Conservation (phyloP, 2,113 vertebrate species). For the Dicentrarchus labrax region DNA sequence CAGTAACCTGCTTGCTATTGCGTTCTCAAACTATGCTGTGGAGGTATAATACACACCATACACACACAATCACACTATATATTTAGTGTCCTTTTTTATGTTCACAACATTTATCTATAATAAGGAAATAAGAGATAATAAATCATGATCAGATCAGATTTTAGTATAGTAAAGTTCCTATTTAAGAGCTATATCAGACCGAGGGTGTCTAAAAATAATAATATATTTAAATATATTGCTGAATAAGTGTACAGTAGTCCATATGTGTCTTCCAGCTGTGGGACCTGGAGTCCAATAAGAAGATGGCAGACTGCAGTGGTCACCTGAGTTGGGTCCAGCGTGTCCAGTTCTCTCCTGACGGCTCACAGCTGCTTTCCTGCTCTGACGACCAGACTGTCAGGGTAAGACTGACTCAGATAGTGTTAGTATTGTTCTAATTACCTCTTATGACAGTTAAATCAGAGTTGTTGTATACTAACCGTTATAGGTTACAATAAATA, state of each 20-base stretch:
- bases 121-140: not conserved
- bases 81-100: not conserved
- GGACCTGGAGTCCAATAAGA: conserved; percentile 89
- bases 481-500: no score
- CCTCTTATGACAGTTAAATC: conserved; percentile 10
- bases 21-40: conserved; percentile 93
- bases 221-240: not conserved
- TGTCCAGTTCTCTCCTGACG: conserved; percentile 92
- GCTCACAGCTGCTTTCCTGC: conserved; percentile 92
- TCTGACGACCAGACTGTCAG: conserved; percentile 97
- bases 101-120: not conserved
- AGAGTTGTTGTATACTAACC: no score
- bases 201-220: not conserved
- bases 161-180: no score
- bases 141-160: not conserved
- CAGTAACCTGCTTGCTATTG: conserved; percentile 90
- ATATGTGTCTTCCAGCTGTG: conserved; percentile 86
- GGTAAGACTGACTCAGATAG: conserved; percentile 79
- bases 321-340: conserved; percentile 96
- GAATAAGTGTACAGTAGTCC: not conserved
- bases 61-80: not conserved
- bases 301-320: conserved; percentile 94
- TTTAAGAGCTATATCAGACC: not conserved
- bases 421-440: conserved; percentile 16
- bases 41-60: conserved; percentile 84